phyloP scores from a whole-genome alignment of 2,113 vertebrate genomes.

The Lutjanus erythropterus region DNA sequence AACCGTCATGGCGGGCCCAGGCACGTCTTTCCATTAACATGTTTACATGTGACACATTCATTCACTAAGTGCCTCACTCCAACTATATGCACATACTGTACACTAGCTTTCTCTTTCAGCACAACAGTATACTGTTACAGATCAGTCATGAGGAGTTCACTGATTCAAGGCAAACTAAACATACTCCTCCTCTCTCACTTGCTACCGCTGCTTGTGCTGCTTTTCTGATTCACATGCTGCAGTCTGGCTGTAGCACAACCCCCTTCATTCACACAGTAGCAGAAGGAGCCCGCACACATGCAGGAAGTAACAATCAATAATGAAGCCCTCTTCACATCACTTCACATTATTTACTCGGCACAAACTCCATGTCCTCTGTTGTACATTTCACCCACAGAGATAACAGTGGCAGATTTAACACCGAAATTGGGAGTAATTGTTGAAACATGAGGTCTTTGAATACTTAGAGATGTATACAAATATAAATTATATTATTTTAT shows the following conservation, averaged over 20 bases:
- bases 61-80: no score
- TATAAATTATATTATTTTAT: no score
- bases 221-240: not conserved
- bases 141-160: not conserved
- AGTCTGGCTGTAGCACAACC: not conserved
- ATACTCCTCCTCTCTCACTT: not conserved
- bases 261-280: not conserved
- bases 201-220: not conserved
- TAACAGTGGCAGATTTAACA: no score
- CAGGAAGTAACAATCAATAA: not conserved
- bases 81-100: not conserved
- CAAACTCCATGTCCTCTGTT: not conserved
- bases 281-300: not conserved
- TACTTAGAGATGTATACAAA: no score
- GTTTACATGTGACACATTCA: slow-evolving; percentile 1
- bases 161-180: not conserved
- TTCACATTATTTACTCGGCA: not conserved
- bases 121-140: not conserved
- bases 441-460: no score
- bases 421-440: no score
- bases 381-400: not conserved
- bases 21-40: not conserved
- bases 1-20: not conserved
- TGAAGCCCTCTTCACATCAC: not conserved
- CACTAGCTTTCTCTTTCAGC: not conserved